A percentile compares a stretch with the other conserved stretches of the same genome.
These are phyloP conservation scores for Chironomus tentans DNA, from an alignment of 2,888 invertebrate genomes.

Conservation along the genomic window DNA sequence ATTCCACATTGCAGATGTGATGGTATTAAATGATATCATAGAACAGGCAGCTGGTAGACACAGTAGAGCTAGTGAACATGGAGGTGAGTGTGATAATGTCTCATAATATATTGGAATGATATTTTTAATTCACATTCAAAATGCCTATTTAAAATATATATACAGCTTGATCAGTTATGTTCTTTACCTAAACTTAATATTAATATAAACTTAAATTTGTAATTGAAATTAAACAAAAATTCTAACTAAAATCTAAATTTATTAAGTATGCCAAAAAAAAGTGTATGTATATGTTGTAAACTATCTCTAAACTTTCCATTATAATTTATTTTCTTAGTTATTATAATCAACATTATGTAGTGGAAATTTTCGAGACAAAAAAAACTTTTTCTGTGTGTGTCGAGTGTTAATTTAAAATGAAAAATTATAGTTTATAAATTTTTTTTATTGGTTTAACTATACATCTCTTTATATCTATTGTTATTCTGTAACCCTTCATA, in stretches of 20 bases:
- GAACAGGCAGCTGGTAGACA: conserved; percentile 89
- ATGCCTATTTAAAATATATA: conserved; percentile 11
- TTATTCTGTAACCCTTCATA: too few species aligned
- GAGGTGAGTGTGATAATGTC: conserved; percentile 53
- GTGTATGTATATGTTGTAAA: conserved; percentile 49
- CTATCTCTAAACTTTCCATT: conserved; percentile 45
- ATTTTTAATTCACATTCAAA: background rate
- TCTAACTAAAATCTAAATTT: conserved; percentile 39
- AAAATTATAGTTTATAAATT: too few species aligned
- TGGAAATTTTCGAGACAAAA: too few species aligned
- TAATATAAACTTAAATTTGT: conserved; percentile 26
- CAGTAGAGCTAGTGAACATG: conserved; percentile 76
- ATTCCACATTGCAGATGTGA: conserved; percentile 65
- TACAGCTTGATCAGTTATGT: conserved; percentile 26
- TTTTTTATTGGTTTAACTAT: too few species aligned
- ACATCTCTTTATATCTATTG: too few species aligned
- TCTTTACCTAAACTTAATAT: background rate
- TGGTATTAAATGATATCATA: conserved; percentile 94
- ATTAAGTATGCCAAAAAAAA: conserved; percentile 33
- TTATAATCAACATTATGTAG: background rate
- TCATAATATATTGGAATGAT: background rate
- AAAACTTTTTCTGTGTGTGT: background rate
- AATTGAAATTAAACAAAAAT: conserved; percentile 29
- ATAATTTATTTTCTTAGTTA: conserved; percentile 34
- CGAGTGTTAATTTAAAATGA: background rate